Percentiles rank a stretch among this genome's conserved stretches.
phyloP scores from a whole-genome alignment of 2,888 invertebrate species.

The Patella ulyssiponensis region DNA sequence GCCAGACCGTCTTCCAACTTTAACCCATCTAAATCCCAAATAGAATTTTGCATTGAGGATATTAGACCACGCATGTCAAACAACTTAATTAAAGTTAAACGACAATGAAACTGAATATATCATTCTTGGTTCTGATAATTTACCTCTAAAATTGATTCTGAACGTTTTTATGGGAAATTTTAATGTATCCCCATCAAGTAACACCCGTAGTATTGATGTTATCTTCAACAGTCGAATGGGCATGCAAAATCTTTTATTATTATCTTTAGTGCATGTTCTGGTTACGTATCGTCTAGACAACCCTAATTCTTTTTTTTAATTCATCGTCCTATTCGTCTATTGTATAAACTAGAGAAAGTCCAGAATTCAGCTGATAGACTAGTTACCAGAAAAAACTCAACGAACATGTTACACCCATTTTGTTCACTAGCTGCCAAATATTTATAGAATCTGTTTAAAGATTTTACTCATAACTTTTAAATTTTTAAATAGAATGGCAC shows the following conservation, averaged over 20 bases:
- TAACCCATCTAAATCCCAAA: not conserved
- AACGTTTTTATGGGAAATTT: not conserved
- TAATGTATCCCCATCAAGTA: too few species aligned
- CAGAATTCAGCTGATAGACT: too few species aligned
- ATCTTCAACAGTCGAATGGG: too few species aligned
- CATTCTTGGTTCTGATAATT: not conserved
- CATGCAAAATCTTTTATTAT: too few species aligned
- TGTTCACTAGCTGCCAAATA: not conserved
- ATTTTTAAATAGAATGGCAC: not conserved
- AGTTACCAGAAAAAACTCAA: too few species aligned
- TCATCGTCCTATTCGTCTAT: too few species aligned
- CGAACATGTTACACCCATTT: not conserved
- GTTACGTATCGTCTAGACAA: too few species aligned
- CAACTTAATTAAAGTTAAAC: not conserved
- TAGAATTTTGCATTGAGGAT: not conserved
- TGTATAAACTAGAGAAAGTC: too few species aligned
- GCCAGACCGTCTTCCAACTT: not conserved
- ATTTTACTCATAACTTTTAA: not conserved
- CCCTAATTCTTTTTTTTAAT: too few species aligned
- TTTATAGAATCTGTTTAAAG: not conserved
- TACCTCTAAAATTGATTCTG: not conserved
- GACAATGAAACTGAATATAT: not conserved
- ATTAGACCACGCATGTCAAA: not conserved
- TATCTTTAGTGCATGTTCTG: too few species aligned
- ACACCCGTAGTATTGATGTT: too few species aligned